Evolutionary conservation across 2,888 invertebrate genomes (phyloP).

Genomic region (Brassicogethes aeneus): DNA sequence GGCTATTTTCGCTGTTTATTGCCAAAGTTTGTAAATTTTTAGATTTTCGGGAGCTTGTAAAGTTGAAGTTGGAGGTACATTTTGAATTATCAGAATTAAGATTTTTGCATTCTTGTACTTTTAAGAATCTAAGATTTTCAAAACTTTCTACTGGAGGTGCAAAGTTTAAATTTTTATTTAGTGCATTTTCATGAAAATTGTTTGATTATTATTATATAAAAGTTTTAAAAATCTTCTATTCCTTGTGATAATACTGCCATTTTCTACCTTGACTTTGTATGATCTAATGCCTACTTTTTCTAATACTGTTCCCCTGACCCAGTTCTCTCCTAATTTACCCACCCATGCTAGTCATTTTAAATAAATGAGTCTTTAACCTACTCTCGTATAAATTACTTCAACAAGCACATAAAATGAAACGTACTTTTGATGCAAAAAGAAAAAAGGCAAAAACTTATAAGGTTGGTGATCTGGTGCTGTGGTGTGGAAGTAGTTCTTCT

Average conservation of each 20-base stretch:
- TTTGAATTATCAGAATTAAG: background rate
- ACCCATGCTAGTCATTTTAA: background rate
- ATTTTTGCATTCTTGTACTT: background rate
- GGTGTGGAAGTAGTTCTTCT: no score
- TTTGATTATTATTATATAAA: no score
- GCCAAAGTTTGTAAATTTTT: no score
- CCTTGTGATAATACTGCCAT: background rate
- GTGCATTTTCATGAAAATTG: no score
- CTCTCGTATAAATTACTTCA: background rate
- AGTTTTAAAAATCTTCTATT: conserved; percentile 1
- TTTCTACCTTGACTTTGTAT: background rate
- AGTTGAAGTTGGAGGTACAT: no score
- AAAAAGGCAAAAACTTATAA: no score
- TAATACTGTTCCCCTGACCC: conserved; percentile 1
- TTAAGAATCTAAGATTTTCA: background rate
- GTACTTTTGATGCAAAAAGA: no score
- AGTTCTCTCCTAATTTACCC: background rate
- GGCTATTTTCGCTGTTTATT: no score
- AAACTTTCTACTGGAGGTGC: background rate
- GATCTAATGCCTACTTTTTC: conserved; percentile 1
- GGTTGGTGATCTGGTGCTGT: no score
- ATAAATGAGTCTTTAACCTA: background rate
- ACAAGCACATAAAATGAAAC: no score
- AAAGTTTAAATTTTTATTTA: no score
- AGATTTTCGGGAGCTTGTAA: no score